Percentiles rank a stretch among this genome's conserved stretches.
These are phyloP conservation scores for Lasioglossum figueresi DNA, from an alignment of 2,888 invertebrate species.

Conservation along the genomic window DNA sequence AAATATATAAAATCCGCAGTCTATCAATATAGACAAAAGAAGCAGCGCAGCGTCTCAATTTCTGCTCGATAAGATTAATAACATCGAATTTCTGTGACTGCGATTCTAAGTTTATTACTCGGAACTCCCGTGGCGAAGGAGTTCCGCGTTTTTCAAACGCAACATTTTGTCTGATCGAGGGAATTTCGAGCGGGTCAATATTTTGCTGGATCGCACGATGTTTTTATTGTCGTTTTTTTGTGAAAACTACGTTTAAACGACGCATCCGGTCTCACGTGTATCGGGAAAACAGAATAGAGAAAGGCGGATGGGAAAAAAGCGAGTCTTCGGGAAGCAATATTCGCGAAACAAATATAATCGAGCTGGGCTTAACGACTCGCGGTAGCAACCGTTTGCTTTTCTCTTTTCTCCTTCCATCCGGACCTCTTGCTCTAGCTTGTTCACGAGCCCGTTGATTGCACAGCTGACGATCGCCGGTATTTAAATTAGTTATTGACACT, in stretches of 20 bases:
- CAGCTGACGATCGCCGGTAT: constrained; percentile 21
- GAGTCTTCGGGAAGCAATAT: constrained; percentile 33
- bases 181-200: constrained; percentile 17
- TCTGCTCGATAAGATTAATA: neutral
- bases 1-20: too few species aligned
- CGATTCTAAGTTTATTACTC: neutral
- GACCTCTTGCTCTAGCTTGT: neutral
- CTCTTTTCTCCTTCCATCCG: neutral
- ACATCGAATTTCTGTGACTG: neutral
- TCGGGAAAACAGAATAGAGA: constrained; percentile 15
- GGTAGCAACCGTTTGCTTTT: neutral
- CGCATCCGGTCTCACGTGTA: constrained; percentile 29
- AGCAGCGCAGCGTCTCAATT: neutral
- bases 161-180: neutral
- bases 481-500: constrained; percentile 64
- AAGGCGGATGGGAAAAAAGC: constrained; percentile 1
- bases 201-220: constrained; percentile 31
- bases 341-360: constrained; percentile 45
- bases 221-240: constrained; percentile 38
- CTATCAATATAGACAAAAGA: neutral
- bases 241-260: constrained; percentile 40
- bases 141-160: neutral
- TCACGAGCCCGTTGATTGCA: neutral
- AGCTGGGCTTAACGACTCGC: constrained; percentile 36
- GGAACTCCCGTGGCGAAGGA: neutral